Percentiles rank a stretch among this genome's conserved stretches.
phyloP scores from a whole-genome alignment of 2,888 invertebrate genomes.

The Patella ulyssiponensis region DNA sequence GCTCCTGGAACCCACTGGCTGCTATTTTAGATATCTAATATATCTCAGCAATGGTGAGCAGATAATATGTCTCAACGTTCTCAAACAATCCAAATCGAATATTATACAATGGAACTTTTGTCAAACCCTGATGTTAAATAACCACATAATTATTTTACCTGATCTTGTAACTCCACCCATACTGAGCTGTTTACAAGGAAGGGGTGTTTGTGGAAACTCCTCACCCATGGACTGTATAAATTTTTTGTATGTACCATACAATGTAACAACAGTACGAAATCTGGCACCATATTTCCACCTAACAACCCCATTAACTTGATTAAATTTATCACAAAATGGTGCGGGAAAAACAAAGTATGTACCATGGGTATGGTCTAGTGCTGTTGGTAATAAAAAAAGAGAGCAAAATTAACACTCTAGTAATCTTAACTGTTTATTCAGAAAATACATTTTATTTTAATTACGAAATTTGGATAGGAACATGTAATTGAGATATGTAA shows the following conservation, averaged over 20 bases:
- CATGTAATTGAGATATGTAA: too few species aligned
- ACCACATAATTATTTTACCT: not conserved
- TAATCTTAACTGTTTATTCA: too few species aligned
- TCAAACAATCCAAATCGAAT: too few species aligned
- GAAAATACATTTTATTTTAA: too few species aligned
- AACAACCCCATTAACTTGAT: not conserved
- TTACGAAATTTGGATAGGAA: too few species aligned
- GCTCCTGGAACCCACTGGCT: too few species aligned
- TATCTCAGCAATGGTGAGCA: too few species aligned
- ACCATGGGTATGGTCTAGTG: not conserved
- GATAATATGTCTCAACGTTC: too few species aligned
- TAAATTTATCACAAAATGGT: not conserved
- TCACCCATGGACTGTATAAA: conserved; percentile 5
- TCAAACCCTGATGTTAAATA: too few species aligned
- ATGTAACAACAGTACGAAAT: not conserved
- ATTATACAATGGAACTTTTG: too few species aligned
- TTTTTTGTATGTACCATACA: not conserved
- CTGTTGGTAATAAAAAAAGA: not conserved
- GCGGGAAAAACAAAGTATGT: not conserved
- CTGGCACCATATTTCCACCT: conserved; percentile 7
- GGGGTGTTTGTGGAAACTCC: not conserved
- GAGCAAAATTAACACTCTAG: too few species aligned
- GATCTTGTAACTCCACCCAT: not conserved
- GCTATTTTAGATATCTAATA: too few species aligned
- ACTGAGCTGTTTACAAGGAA: not conserved